These are phyloP conservation scores for Corythoichthys haematopterus DNA, from an alignment of 2,113 vertebrate species.

Conservation along the genomic window DNA sequence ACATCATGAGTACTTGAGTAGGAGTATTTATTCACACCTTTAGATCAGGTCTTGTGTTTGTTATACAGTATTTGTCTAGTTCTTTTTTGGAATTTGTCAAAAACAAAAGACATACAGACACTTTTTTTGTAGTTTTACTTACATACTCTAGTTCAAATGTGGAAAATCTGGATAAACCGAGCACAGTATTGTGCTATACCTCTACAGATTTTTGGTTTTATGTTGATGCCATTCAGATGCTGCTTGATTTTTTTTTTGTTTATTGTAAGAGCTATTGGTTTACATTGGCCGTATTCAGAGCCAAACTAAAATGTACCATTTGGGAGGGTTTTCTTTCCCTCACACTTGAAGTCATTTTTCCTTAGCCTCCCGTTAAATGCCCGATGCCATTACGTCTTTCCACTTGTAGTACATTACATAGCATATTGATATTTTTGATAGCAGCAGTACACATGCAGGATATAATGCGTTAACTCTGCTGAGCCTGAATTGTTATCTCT, in stretches of 20 bases:
- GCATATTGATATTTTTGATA: background rate
- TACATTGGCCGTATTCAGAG: constrained; percentile 25
- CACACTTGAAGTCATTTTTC: constrained; percentile 49
- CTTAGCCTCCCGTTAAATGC: constrained; percentile 40
- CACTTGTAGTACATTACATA: constrained; percentile 7
- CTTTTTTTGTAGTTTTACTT: background rate
- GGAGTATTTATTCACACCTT: constrained; percentile 29
- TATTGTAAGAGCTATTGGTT: constrained; percentile 38
- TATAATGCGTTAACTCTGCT: background rate
- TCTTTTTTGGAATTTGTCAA: constrained; percentile 32
- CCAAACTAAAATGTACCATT: constrained; percentile 53
- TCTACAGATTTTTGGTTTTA: background rate
- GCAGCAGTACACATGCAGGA: background rate
- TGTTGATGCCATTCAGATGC: constrained; percentile 2
- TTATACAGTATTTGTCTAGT: constrained; percentile 20
- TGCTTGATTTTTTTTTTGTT: constrained; percentile 10
- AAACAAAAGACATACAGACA: background rate
- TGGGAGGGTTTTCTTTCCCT: constrained; percentile 46
- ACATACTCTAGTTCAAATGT: background rate
- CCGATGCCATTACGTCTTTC: constrained; percentile 48
- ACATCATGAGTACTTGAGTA: constrained; percentile 1
- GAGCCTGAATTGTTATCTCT: background rate
- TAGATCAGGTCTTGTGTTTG: constrained; percentile 26
- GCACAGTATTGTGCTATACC: background rate
- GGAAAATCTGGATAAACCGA: background rate